Evolutionary conservation across 2,888 invertebrate species (phyloP).

Genomic region (Alloscopus bannaensis): DNA sequence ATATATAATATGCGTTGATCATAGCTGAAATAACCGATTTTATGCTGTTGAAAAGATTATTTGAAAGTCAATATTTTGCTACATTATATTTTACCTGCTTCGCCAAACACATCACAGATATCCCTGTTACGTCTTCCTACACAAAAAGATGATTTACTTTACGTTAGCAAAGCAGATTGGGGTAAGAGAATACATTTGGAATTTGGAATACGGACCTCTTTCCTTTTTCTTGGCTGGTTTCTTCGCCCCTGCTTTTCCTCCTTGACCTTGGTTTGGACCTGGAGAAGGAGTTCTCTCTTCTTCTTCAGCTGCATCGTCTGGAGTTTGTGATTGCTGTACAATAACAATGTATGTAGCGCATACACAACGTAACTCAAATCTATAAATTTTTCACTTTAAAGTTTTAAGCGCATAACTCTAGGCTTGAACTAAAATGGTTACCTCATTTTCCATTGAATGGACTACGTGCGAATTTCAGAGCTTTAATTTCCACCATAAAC

Average conservation of each 20-base stretch:
- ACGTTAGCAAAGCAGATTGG: not conserved
- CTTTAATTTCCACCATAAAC: too few relatives aligned
- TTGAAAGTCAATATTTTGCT: too few relatives aligned
- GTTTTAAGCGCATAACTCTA: too few relatives aligned
- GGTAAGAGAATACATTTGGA: not conserved
- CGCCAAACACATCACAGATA: conserved; percentile 73
- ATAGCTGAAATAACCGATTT: conserved; percentile 79
- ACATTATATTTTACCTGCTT: conserved; percentile 65
- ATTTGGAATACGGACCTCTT: conserved; percentile 20
- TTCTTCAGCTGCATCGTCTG: conserved; percentile 20
- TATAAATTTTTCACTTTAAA: too few relatives aligned
- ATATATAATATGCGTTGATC: conserved; percentile 95
- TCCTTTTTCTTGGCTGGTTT: conserved; percentile 54
- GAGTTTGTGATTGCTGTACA: too few relatives aligned
- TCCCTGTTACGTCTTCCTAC: conserved; percentile 70
- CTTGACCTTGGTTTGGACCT: conserved; percentile 33
- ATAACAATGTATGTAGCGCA: too few relatives aligned
- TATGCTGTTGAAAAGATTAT: conserved; percentile 88
- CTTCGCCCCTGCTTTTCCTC: conserved; percentile 34
- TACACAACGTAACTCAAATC: too few relatives aligned
- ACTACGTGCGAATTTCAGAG: too few relatives aligned
- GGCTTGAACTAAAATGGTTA: too few relatives aligned
- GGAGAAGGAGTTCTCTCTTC: conserved; percentile 44
- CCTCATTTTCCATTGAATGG: too few relatives aligned
- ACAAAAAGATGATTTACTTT: not conserved